Conservation (phyloP, 2,888 invertebrate species). For the Hirtodrosophila histrioides region DNA sequence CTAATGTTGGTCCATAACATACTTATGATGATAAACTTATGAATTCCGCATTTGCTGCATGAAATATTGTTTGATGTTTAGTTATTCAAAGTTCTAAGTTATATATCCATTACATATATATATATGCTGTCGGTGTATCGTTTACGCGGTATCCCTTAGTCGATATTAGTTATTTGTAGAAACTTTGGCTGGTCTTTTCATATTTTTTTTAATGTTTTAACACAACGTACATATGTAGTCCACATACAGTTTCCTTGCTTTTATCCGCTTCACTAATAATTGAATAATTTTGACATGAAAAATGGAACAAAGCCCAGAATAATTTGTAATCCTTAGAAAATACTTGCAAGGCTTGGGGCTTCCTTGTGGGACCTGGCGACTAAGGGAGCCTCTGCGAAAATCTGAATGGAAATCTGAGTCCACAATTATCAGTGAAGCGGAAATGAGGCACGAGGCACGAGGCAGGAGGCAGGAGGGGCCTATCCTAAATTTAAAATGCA, state of each 20-base stretch:
- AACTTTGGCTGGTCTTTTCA: neutral
- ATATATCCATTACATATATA: no score
- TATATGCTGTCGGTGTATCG: no score
- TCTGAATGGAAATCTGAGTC: constrained; percentile 10
- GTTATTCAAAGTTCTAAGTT: no score
- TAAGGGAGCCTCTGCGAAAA: neutral
- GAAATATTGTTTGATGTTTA: no score
- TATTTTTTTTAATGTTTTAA: no score
- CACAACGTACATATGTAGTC: neutral
- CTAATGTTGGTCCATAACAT: no score
- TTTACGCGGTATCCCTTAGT: no score
- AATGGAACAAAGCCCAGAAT: constrained; percentile 43
- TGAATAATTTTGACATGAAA: constrained; percentile 68
- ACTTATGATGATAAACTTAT: no score
- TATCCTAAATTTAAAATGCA: constrained; percentile 35
- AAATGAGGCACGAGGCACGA: constrained; percentile 39
- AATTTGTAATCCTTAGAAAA: constrained; percentile 33
- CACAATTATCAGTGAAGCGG: constrained; percentile 46
- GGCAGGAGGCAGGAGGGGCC: neutral
- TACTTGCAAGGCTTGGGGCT: constrained; percentile 5
- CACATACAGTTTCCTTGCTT: constrained; percentile 20
- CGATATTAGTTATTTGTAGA: no score
- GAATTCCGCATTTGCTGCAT: no score
- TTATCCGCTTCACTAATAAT: constrained; percentile 56
- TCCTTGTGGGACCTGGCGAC: neutral